Evolutionary conservation across 1,140 invertebrate species (phyloP), one percentile per base, ranked within the genome.

Genomic region (Drosophila arawakana): DNA sequence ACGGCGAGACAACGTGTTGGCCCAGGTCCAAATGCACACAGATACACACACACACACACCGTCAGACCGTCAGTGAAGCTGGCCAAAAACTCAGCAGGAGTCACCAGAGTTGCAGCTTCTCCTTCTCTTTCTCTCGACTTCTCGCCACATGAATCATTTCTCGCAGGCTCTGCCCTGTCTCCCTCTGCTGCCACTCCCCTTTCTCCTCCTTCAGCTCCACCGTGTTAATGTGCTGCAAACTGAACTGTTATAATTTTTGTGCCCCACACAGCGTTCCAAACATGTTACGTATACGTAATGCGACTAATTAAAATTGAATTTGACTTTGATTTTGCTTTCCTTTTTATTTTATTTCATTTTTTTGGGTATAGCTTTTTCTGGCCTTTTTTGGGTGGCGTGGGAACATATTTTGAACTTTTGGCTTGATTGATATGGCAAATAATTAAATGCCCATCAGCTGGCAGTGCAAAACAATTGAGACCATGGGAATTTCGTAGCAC

Each of bases 181-280:
- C 66, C 46, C 35, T 58, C 49, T 8, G n/a, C 21, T 37, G 25
- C 52, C 44, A n/a, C 46, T n/a, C n/a, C 65, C 35, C 41, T 41
- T 43, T 39, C 55, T 71, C 65, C 81, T 73, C 61, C 75, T n/a
- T 67, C 15, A 13, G 35, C 61, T 50, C 34, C 57, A 0, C 58
- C 25, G 82, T 86, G 82, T 79, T 86, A 86, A 86, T 86, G 82
- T 86, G 85, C 85, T 78, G 82, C 82, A 85, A 85, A 81, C 74
- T 78, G 81, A 75, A 68, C 81, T 84, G 81, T 81, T 81, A 84
- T 85, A 74, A 84, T 84, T 84, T 80, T 73, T 70, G 76, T 76
- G 68, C 81, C 55, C 81, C 63, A 44, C 47, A 72, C 41, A 60
- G 58, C 21, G 49, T 52, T 43, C n/a, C 41, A n/a, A 43, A 13